Percentiles rank a stretch among this genome's conserved stretches.
These are phyloP conservation scores for Scelioninae gen. 1 DNA, from an alignment of 2,888 invertebrate genomes.

Conservation along the genomic window DNA sequence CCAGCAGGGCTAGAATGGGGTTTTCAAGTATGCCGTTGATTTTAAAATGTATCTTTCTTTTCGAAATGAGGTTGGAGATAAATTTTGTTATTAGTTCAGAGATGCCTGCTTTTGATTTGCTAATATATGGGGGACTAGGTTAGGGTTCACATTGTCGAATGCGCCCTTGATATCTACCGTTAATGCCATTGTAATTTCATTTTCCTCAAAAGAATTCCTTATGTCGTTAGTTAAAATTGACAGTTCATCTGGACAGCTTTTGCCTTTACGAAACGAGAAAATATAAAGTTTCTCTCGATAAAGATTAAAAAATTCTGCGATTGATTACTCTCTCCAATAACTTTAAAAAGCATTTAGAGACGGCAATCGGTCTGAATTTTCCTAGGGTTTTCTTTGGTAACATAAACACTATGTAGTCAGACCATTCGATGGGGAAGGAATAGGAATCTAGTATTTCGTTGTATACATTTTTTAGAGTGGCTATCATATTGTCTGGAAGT, in stretches of 20 bases:
- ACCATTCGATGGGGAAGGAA: background rate
- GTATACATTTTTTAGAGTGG: background rate
- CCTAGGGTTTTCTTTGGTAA: background rate
- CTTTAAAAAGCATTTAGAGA: slow-evolving; percentile 5
- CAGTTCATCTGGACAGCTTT: background rate
- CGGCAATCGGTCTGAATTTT: slow-evolving; percentile 13
- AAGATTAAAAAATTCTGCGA: background rate
- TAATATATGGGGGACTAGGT: background rate
- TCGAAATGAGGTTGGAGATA: background rate
- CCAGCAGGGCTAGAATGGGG: no score
- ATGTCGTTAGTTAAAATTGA: slow-evolving; percentile 3
- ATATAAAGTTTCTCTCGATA: slow-evolving; percentile 1
- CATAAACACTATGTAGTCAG: background rate
- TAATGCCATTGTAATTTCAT: background rate
- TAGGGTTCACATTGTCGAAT: slow-evolving; percentile 1
- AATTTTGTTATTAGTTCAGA: background rate
- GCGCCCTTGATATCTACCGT: background rate
- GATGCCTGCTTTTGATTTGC: background rate
- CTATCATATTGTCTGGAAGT: slow-evolving; percentile 1
- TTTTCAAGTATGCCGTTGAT: no score
- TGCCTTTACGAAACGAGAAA: slow-evolving; percentile 8
- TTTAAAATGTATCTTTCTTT: background rate
- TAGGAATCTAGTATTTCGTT: background rate
- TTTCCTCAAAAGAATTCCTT: background rate
- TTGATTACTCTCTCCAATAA: slow-evolving; percentile 17